Conservation (phyloP, 2,797 vertebrate species). For the Meda fulgida region DNA sequence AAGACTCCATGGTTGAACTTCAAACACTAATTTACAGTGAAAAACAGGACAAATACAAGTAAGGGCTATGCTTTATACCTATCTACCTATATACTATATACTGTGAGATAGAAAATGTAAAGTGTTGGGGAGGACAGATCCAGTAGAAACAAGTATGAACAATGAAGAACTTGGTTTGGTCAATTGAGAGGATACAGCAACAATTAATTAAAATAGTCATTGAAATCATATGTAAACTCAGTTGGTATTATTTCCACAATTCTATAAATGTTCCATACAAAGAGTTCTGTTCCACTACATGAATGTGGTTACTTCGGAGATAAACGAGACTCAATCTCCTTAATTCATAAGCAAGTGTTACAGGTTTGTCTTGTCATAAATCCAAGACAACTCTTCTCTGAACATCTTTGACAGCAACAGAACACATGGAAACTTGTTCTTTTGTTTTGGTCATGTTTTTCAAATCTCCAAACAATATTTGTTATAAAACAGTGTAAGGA, state of each 20-base stretch:
- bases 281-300: neutral
- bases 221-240: neutral
- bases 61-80: conserved; percentile 42
- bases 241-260: neutral
- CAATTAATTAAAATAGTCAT: neutral
- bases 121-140: neutral
- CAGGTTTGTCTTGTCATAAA: neutral
- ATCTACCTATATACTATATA: neutral
- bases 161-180: neutral
- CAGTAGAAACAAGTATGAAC: neutral
- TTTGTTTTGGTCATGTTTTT: neutral
- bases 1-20: conserved; percentile 85
- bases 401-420: no score
- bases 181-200: neutral
- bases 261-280: neutral
- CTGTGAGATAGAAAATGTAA: neutral
- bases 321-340: neutral
- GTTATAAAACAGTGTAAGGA: neutral
- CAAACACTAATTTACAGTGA: conserved; percentile 79
- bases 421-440: neutral
- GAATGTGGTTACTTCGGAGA: neutral
- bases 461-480: neutral
- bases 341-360: neutral
- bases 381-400: neutral
- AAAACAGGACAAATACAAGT: conserved; percentile 77